Evolutionary conservation across 1,140 invertebrate species (phyloP).

Genomic region (Drosophila melanogaster): DNA sequence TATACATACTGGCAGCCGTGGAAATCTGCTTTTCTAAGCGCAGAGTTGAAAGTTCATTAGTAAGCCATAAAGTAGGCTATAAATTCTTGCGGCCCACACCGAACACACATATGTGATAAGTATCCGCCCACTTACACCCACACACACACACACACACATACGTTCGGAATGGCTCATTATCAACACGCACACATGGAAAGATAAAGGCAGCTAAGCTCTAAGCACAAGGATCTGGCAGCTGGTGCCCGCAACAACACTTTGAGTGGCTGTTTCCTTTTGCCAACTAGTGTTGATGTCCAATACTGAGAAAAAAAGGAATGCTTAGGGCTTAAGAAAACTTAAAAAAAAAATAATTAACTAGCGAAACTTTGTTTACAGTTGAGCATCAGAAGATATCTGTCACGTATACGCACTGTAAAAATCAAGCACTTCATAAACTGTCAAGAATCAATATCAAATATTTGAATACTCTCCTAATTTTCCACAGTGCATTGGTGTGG

Average conservation of each 20-base stretch:
- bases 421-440: no score
- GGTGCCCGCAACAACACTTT: conserved; percentile 55
- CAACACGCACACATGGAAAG: conserved; percentile 52
- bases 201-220: conserved; percentile 40
- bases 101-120: conserved; percentile 47
- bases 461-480: background rate
- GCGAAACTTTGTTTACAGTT: no score
- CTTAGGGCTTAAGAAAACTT: no score
- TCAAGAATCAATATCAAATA: no score
- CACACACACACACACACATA: conserved; percentile 28
- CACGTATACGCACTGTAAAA: no score
- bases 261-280: conserved; percentile 68
- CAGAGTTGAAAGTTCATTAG: conserved; percentile 81
- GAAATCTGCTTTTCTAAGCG: conserved; percentile 11
- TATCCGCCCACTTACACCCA: conserved; percentile 31
- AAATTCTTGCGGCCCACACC: conserved; percentile 60
- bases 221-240: conserved; percentile 45
- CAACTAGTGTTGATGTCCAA: conserved; percentile 26
- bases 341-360: background rate
- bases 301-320: background rate
- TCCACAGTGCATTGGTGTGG: conserved; percentile 4
- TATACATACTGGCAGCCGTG: background rate
- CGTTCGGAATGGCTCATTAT: conserved; percentile 65
- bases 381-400: background rate
- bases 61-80: conserved; percentile 82